Base-by-base conservation (phyloP, 2,888 invertebrate genomes). In the Panzeria rudis region DNA sequence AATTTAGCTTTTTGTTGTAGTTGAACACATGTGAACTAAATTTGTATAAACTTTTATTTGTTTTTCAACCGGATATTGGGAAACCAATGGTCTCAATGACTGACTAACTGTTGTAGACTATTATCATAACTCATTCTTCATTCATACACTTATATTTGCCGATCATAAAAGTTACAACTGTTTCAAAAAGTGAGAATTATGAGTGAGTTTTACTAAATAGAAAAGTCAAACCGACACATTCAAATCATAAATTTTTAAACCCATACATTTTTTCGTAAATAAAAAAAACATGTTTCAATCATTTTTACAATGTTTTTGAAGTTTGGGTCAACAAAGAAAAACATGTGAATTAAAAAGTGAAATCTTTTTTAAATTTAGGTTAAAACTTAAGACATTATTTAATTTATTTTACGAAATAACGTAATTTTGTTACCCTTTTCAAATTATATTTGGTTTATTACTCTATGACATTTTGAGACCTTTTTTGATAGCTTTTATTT, bases 11-110 rank as follows among this genome's bases (percentile, higher is more conserved):
- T 9, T 35, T 11, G 9, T 35, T 59, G 20, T 41, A 38, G 54
- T 25, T 29, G 32, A 78, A 87, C 90, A 90, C 90, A 90, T 90
- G 89, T 90, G 90, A 90, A 89, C 90, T 86, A 88, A 90, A 90
- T 82, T 83, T 83, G 59, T 72, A 35, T 64, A 72, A 83, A 76
- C 35, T 20, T 41, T 62, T 69, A 6, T 61, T 61, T 61, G 17
- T 68, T 61, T 75, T 69, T 62, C 69, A 79, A 41, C 75, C 83
- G 83, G 79, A 84, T 79, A 56, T 79, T 69, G 44, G 47, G 44
- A 79, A 83, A 69, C 8, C 62, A 61, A 44, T 35, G 35, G 13
- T 5, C 32, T 20, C 5, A 29, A 29, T 29, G 15, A 20, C 44
- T 32, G 0, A 23, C 38, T n/a, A 6, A 13, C 41, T 25, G 69